Base-by-base conservation (phyloP, 92 coral and sea anemone genomes). In the Phenganax subtilis region DNA sequence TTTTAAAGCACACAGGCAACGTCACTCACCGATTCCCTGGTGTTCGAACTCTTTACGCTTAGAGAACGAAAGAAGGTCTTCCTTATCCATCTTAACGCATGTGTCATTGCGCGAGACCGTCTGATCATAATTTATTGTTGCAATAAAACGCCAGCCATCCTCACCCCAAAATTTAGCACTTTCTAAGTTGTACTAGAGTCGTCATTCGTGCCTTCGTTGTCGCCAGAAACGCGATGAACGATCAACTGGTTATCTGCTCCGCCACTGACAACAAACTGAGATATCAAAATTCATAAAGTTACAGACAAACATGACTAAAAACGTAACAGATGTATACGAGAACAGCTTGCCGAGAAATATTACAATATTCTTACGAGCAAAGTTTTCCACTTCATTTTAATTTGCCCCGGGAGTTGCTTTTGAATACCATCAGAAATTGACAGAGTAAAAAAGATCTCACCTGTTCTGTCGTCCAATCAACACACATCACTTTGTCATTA, bases 191-290 rank as follows among this genome's bases (percentile, higher is more conserved):
- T 54, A 14, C 20, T 29, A 79, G 72, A 59, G 62, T 79, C 83
- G 6, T 68, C 83, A 47, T 79, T 64, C n/a, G 27, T 63, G 12
- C 65, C 83, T 51, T 79, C 83, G 9, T 65, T 73, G 20, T 79
- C 63, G 17, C 88, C 92, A 30, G 91, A 93, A 71, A 89, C 88
- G 68, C 91, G 90, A 77, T 89, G 93, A 76, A 90, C 84, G 61
- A 96, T 90, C 77, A 96, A 75, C 89, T 96, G 96, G 86, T 96
- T 96, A 57, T 92, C 99, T 51, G 99, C 89, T 29, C 99, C 99
- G 37, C 99, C 99, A 75, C 99, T 96, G 20, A 84, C 60, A 6
- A 94, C 87, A 20, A 86, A 80, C 98, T 94, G 47, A 37, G 5
- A 37, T 37, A 89, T 67, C 74, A 71, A 31, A 37, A 15, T 25